Percentiles rank a stretch among this genome's conserved stretches.
Evolutionary conservation across 2,797 vertebrate genomes (phyloP).

Genomic region (Silurus lanzhouensis): DNA sequence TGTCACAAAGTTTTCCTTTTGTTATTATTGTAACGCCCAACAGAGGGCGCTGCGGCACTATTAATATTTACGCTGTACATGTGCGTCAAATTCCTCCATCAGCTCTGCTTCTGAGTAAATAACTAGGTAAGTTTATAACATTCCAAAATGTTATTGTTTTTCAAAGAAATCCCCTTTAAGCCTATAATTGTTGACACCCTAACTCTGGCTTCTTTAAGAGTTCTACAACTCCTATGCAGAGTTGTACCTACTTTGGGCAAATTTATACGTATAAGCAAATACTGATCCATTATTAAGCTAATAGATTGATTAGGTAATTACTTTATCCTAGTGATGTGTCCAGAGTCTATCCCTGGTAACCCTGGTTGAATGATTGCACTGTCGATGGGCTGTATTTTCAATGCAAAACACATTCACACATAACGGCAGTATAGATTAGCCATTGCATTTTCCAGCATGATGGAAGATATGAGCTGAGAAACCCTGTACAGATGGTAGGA

Average conservation of each 20-base stretch:
- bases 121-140: background rate
- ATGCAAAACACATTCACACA: background rate
- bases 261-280: background rate
- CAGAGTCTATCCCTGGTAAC: background rate
- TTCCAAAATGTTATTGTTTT: background rate
- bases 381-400: too few species aligned
- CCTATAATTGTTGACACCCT: background rate
- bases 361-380: background rate
- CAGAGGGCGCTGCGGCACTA: slow-evolving; percentile 27
- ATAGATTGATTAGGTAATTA: too few species aligned
- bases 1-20: background rate
- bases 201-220: background rate
- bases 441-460: background rate
- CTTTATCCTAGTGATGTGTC: background rate
- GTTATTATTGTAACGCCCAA: background rate
- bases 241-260: background rate
- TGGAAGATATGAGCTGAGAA: background rate
- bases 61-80: background rate
- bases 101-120: background rate
- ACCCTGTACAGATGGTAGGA: background rate
- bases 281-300: background rate
- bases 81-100: background rate
- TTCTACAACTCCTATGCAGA: background rate
- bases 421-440: background rate
- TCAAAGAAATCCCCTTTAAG: background rate